Evolutionary conservation across 2,113 vertebrate species (phyloP), one percentile per base, ranked within the genome.

Genomic region (Malurus cyaneus): DNA sequence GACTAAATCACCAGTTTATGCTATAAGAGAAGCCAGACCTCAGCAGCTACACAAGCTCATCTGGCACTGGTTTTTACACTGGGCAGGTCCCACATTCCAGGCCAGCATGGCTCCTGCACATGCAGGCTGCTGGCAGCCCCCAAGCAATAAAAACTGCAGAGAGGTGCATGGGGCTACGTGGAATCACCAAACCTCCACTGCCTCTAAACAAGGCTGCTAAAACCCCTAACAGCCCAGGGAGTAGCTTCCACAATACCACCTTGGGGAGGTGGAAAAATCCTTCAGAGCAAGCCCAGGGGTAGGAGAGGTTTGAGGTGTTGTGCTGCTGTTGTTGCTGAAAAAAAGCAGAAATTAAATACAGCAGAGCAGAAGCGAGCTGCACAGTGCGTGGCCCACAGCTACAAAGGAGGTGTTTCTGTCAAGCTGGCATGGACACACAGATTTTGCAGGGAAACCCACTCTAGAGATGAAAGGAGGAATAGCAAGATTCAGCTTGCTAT

Each of bases 361-460:
- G 62, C 32, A 74, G 50, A 64, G 13, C 1, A 2, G 36, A 56
- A 72, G 11, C 0, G 0, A 92, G 50, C 21, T 1, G 2, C 29
- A 4, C 11, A 31, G 24, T 17, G 17, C 4, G 47, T 12, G 6
- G 56, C 49, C 24, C 36, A 56, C 12, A 64, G 34, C 1, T 5
- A 59, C 44, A 76, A 67, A 64, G n/a, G 21, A 59, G 60, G 57
- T 25, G 23, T 61, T 93, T 86, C 53, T 62, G 66, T 76, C 57
- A 81, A 54, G 31, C 41, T 85, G 53, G 61, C 57, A 69, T 1
- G 3, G 44, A 47, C 57, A 62, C 67, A 11, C 1, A 3, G 26
- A 34, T 84, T 78, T 67, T 61, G 31, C 42, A 65, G 44, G 36
- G n/a, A 86, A 86, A 62, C 2, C 34, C 10, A 11, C 52, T 56